Evolutionary conservation across 2,113 vertebrate genomes (phyloP), one percentile per base, ranked within the genome.

Genomic region (Fulmarus glacialis): DNA sequence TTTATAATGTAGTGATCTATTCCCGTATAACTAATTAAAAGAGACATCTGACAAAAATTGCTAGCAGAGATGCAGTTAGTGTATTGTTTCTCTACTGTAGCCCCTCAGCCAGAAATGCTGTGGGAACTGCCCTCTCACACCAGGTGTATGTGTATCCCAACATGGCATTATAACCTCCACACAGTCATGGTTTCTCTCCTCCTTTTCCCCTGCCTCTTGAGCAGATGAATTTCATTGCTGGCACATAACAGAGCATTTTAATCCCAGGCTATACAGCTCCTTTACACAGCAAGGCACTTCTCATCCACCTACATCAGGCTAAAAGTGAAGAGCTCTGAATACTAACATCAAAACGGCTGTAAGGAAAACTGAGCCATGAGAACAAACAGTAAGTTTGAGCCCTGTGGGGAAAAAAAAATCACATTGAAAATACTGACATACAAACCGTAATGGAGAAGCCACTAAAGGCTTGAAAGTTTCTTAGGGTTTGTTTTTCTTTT

Each of bases 131-230:
- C 52, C 26, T n/a, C 36, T 86, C 48, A 29, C 2, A 3, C 55
- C 47, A 50, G 45, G 7, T 29, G 34, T 2, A 0, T 0, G 0
- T 43, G 36, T 27, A 71, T 34, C 47, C 23, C 47, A 59, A 15
- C 23, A 3, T 6, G 29, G 50, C 24, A 23, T 40, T 59, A 24
- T 18, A 50, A 81, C 7, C 22, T 87, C 43, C 15, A 2, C 6
- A 23, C 12, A 23, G 6, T 21, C 38, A 62, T n/a, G 26, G 24
- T 22, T 84, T 75, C 22, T 67, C 12, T 89, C 24, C 55, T 60
- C 42, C n/a, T 47, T 43, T 71, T 48, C n/a, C 32, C 17, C 26
- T 71, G 22, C 16, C 3, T 63, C 38, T 81, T 43, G 13, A 62
- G 32, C 11, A 66, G 38, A 30, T 43, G 12, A 90, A 72, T 5